phyloP scores from a whole-genome alignment of 2,888 invertebrate genomes.

The Gonocerus acuteangulatus region DNA sequence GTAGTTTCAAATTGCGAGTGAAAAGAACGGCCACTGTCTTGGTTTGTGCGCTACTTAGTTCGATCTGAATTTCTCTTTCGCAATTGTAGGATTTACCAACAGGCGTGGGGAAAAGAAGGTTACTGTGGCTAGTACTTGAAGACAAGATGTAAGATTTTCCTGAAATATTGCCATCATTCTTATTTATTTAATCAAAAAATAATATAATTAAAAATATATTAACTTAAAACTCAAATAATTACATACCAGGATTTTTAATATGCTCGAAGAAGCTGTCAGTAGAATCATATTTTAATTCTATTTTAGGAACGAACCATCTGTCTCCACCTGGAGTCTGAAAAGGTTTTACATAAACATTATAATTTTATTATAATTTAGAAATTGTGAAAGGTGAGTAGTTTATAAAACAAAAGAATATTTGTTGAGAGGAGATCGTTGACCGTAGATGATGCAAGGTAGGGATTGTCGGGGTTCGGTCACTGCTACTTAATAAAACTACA shows the following conservation, averaged over 20 bases:
- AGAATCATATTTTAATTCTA: constrained; percentile 66
- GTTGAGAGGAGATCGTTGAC: background rate
- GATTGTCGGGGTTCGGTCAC: too few relatives aligned
- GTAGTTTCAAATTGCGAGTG: constrained; percentile 64
- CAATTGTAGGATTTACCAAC: constrained; percentile 79
- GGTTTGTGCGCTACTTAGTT: constrained; percentile 50
- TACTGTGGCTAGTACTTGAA: constrained; percentile 40
- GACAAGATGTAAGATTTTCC: constrained; percentile 36
- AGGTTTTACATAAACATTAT: background rate
- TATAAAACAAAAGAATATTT: background rate
- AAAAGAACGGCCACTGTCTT: constrained; percentile 55
- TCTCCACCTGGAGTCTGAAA: constrained; percentile 78
- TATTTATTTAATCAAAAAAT: background rate
- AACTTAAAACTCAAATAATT: background rate
- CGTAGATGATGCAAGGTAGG: too few relatives aligned
- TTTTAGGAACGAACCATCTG: constrained; percentile 75
- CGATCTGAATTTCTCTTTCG: constrained; percentile 55
- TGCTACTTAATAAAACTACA: too few relatives aligned
- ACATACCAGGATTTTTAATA: constrained; percentile 46
- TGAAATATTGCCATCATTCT: constrained; percentile 5
- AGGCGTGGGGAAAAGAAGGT: constrained; percentile 72
- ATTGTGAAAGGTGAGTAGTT: too few relatives aligned
- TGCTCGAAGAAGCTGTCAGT: constrained; percentile 48
- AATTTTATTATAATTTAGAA: too few relatives aligned
- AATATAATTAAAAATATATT: background rate